Evolutionary conservation across 2,888 invertebrate genomes (phyloP).

Genomic region (Mantis religiosa): DNA sequence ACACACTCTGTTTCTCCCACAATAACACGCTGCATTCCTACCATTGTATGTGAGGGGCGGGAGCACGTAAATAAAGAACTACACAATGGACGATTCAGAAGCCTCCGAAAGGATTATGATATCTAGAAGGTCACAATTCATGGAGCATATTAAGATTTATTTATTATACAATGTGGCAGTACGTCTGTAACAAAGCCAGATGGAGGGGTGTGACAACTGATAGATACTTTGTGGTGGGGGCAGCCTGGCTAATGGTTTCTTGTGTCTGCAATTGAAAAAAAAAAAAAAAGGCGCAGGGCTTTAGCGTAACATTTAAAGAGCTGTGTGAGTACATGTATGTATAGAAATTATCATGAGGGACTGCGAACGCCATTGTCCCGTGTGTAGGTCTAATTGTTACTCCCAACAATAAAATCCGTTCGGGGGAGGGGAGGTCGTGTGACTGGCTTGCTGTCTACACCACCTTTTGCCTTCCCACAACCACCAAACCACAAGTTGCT

Average conservation of each 20-base stretch:
- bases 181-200: not conserved
- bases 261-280: not conserved
- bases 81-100: not conserved
- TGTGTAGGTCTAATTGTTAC: slow-evolving; percentile 1
- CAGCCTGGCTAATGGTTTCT: not conserved
- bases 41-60: not conserved
- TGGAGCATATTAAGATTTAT: slow-evolving; percentile 4
- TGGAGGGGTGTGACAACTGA: not conserved
- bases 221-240: not conserved
- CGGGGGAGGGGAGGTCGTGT: not conserved
- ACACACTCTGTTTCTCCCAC: not conserved
- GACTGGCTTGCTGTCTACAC: not conserved
- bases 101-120: not conserved
- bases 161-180: slow-evolving; percentile 5
- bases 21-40: not conserved
- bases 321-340: not conserved
- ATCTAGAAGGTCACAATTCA: not conserved
- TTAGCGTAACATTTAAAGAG: not conserved
- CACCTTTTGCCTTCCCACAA: slow-evolving; percentile 14
- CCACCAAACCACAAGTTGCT: slow-evolving; percentile 12
- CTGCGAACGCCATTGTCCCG: not conserved
- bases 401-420: not conserved
- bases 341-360: not conserved
- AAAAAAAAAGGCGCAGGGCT: not conserved
- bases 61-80: not conserved